These are phyloP conservation scores for Campoletis raptor DNA, from an alignment of 2,888 invertebrate genomes.

Conservation along the genomic window DNA sequence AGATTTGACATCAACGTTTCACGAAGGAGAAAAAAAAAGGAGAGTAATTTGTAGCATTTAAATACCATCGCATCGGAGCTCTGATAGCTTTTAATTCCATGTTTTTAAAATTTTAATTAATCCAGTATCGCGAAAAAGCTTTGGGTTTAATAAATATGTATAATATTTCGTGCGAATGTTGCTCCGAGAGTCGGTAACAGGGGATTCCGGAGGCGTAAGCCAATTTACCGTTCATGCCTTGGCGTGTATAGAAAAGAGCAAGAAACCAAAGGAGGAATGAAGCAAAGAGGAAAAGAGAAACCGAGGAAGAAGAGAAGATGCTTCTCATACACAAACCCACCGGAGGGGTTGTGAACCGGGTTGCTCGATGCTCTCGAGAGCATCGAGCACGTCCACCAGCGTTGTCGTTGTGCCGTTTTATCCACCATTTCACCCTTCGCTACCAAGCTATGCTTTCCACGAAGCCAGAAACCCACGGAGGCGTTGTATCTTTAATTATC, in stretches of 20 bases:
- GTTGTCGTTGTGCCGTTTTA: conserved; percentile 57
- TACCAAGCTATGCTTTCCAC: conserved; percentile 50
- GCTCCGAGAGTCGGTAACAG: conserved; percentile 32
- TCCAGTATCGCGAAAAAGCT: conserved; percentile 33
- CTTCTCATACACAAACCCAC: conserved; percentile 13
- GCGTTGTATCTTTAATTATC: conserved; percentile 83
- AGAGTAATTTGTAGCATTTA: conserved; percentile 3
- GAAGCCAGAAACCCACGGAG: conserved; percentile 69
- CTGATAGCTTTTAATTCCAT: conserved; percentile 17
- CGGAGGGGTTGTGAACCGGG: conserved; percentile 6
- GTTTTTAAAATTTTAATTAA: conserved; percentile 11
- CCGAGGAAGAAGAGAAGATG: conserved; percentile 5
- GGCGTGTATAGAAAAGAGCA: conserved; percentile 12
- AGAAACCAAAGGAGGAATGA: conserved; percentile 30
- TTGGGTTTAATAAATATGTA: conserved; percentile 17
- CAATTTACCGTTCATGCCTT: conserved; percentile 75
- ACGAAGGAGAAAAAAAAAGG: background rate
- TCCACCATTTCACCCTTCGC: conserved; percentile 58
- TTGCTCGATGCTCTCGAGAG: background rate
- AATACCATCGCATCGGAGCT: background rate
- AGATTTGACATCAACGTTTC: background rate
- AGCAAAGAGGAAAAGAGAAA: conserved; percentile 10
- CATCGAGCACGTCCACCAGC: conserved; percentile 44
- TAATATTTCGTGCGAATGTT: conserved; percentile 20
- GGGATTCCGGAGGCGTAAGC: conserved; percentile 78